Conservation (phyloP, 35 echinoderm and acorn worm species). For the Hemicentrotus pulcherrimus region DNA sequence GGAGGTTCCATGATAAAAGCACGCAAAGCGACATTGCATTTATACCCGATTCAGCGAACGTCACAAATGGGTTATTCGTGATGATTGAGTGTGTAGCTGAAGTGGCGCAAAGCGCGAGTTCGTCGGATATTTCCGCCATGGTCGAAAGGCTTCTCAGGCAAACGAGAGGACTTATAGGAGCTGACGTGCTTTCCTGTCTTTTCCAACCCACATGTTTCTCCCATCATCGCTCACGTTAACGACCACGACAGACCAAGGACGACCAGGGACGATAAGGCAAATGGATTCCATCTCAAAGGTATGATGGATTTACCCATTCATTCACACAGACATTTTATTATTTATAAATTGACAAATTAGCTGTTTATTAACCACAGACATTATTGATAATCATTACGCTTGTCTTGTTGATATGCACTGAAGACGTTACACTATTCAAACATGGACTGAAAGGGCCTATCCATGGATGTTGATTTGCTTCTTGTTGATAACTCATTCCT, state of each 20-base stretch:
- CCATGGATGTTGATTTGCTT: too few species aligned
- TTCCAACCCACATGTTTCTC: neutral
- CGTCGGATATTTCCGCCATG: neutral
- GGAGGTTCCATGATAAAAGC: neutral
- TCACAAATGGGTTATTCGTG: neutral
- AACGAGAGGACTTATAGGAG: neutral
- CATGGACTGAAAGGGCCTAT: too few species aligned
- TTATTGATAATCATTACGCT: neutral
- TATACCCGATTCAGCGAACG: neutral
- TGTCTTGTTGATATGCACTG: neutral
- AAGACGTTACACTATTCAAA: too few species aligned
- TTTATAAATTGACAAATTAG: neutral
- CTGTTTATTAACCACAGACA: neutral
- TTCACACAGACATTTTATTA: neutral
- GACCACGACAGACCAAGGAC: neutral
- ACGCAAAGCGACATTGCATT: neutral
- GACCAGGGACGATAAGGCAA: neutral
- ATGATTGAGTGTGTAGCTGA: neutral
- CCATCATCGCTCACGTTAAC: neutral
- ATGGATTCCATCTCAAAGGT: neutral
- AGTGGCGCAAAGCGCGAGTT: neutral
- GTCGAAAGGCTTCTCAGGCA: neutral
- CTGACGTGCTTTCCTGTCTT: neutral
- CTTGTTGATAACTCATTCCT: too few species aligned
- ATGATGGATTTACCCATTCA: neutral